phyloP scores from a whole-genome alignment of 2,888 invertebrate genomes.

The Caenorhabditis sp. region DNA sequence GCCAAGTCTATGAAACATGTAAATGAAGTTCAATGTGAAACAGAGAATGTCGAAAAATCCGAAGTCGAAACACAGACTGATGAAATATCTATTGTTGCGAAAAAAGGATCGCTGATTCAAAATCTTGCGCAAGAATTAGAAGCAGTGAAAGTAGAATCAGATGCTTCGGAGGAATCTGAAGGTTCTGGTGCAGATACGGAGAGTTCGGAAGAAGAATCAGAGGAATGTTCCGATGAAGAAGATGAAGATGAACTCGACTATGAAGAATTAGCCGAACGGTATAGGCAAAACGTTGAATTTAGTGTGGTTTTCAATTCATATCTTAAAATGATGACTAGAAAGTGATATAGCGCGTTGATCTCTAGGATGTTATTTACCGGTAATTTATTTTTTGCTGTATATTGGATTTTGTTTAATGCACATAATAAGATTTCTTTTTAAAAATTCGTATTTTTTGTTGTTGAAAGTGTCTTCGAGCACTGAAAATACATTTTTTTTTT shows the following conservation, averaged over 20 bases:
- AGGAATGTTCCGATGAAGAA: neutral
- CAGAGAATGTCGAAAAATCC: constrained; percentile 4
- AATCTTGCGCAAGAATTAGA: no score
- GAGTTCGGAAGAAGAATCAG: constrained; percentile 8
- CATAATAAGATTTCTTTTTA: neutral
- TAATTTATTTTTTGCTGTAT: neutral
- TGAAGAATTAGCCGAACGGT: constrained; percentile 7
- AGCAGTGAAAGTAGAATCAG: neutral
- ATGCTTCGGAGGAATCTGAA: constrained; percentile 18
- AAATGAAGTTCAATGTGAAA: constrained; percentile 8
- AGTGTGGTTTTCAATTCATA: constrained; percentile 18
- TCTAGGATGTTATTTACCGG: neutral
- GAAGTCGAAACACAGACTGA: neutral
- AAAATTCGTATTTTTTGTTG: neutral
- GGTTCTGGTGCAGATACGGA: constrained; percentile 7
- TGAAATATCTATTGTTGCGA: no score
- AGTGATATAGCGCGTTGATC: neutral
- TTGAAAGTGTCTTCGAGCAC: neutral
- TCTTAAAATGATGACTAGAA: constrained; percentile 18
- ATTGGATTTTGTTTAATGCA: neutral
- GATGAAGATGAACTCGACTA: constrained; percentile 10
- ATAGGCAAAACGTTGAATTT: constrained; percentile 22
- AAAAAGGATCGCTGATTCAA: no score
- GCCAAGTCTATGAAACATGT: constrained; percentile 1
- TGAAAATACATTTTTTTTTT: neutral